Percentiles rank a stretch among this genome's conserved stretches.
Conservation (phyloP, 2,113 vertebrate species). For the Thalassarche chlororhynchos region DNA sequence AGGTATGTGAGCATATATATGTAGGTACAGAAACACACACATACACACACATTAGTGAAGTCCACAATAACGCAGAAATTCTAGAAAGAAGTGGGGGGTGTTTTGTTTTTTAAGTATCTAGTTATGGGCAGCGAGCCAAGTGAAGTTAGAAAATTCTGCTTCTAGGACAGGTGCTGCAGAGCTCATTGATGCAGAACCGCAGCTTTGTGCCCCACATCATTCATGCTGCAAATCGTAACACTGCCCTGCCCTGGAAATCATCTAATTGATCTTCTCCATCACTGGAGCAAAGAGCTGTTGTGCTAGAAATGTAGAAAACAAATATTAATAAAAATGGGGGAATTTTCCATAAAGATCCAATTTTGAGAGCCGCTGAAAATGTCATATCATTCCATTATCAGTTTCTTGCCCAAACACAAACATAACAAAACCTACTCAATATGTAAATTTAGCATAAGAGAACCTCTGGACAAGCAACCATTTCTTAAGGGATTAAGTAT, state of each 20-base stretch:
- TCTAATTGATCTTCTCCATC: not conserved
- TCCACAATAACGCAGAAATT: not conserved
- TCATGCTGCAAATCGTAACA: not conserved
- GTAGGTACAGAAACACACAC: not conserved
- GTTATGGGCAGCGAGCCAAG: not conserved
- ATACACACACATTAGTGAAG: not conserved
- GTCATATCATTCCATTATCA: not conserved
- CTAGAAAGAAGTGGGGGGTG: not conserved
- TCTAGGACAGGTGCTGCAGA: not conserved
- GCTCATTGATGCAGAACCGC: not conserved
- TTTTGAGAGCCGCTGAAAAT: not conserved
- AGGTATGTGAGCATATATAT: not conserved
- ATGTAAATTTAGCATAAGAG: not conserved
- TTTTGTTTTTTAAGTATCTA: not conserved
- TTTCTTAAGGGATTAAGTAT: not conserved
- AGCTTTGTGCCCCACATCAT: not conserved
- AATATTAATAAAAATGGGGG: not conserved
- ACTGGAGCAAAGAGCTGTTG: not conserved
- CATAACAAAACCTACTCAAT: not conserved
- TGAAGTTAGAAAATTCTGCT: not conserved
- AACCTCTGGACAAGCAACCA: not conserved
- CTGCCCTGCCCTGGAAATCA: not conserved
- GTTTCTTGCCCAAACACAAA: not conserved
- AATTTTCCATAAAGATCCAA: not conserved
- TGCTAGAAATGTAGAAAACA: not conserved